Conservation (phyloP, 1,140 invertebrate genomes). For the Pachypeltis micranthus region DNA sequence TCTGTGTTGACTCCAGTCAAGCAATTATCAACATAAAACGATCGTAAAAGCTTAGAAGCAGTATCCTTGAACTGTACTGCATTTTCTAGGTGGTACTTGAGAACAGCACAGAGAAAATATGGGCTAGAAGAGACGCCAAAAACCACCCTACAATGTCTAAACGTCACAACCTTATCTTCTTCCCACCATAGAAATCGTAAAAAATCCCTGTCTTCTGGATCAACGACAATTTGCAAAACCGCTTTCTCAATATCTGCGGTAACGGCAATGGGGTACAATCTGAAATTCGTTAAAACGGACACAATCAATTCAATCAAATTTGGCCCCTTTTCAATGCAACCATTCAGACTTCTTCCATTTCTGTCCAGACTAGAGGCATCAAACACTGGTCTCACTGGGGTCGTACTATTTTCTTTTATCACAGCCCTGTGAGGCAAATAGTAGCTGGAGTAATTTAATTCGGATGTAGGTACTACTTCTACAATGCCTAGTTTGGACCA, state of each 20-base stretch:
- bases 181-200: constrained; percentile 1
- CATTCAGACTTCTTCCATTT: too few species aligned
- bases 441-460: not conserved
- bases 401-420: not conserved
- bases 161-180: not conserved
- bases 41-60: not conserved
- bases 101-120: not conserved
- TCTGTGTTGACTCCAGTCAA: not conserved
- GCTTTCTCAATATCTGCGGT: too few species aligned
- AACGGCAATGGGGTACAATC: too few species aligned
- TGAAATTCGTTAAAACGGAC: too few species aligned
- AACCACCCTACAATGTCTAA: constrained; percentile 13
- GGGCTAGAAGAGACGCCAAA: constrained; percentile 15
- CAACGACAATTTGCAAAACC: too few species aligned
- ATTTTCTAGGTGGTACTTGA: constrained; percentile 5
- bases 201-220: too few species aligned
- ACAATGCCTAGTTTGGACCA: not conserved
- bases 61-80: not conserved
- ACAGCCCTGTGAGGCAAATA: constrained; percentile 12
- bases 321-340: constrained; percentile 10
- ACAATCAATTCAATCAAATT: constrained; percentile 9
- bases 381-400: not conserved
- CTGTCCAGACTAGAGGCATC: too few species aligned
- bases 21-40: constrained; percentile 15
- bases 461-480: too few species aligned